These are phyloP conservation scores for Suricata suricatta DNA, from an alignment of 2,113 vertebrate genomes.

Conservation along the genomic window DNA sequence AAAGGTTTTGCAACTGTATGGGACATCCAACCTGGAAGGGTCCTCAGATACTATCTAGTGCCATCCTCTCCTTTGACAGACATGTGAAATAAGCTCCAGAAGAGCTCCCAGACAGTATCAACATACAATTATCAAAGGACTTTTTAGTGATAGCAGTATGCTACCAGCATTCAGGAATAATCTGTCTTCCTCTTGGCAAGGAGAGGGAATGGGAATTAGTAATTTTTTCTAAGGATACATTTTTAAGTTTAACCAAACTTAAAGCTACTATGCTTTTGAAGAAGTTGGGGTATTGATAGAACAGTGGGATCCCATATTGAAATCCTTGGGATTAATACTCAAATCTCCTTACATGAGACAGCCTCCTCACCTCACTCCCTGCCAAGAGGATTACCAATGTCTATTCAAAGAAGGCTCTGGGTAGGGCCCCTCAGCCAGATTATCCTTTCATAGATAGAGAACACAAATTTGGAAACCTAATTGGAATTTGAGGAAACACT, in stretches of 20 bases:
- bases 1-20: not conserved
- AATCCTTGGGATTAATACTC: conserved; percentile 35
- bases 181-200: not conserved
- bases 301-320: not conserved
- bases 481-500: conserved; percentile 54
- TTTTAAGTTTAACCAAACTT: conserved; percentile 53
- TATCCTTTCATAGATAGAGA: conserved; percentile 27
- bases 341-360: conserved; percentile 14
- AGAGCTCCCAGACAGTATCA: not conserved
- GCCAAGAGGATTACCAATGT: conserved; percentile 37
- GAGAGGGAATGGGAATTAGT: not conserved
- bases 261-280: conserved; percentile 47
- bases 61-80: not conserved
- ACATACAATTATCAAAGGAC: not conserved
- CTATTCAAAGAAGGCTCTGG: conserved; percentile 34
- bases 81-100: not conserved
- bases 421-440: not conserved
- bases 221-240: conserved; percentile 23
- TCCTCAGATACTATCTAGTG: not conserved
- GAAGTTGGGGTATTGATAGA: not conserved
- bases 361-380: not conserved
- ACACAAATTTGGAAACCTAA: conserved; percentile 41
- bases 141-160: not conserved
- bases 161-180: not conserved
- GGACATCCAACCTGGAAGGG: not conserved